Evolutionary conservation across 2,797 vertebrate species (phyloP).

Genomic region (Micromesistius poutassou): DNA sequence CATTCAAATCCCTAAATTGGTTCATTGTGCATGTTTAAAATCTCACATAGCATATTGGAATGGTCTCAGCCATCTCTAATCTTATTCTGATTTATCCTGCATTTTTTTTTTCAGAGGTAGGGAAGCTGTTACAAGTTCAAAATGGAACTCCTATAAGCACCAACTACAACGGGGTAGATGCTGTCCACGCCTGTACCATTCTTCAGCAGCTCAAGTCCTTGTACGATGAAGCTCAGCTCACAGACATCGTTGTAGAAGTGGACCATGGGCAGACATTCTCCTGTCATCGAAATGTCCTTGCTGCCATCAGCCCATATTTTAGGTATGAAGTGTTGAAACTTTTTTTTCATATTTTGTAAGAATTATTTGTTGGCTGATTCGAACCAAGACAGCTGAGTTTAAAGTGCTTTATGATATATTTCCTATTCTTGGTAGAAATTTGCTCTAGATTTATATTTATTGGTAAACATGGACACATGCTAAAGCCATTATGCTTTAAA

Average conservation of each 20-base stretch:
- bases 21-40: not conserved
- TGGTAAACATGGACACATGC: not conserved
- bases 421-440: not conserved
- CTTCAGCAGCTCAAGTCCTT: constrained; percentile 96
- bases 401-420: not conserved
- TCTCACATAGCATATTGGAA: not conserved
- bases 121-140: constrained; percentile 92
- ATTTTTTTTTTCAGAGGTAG: constrained; percentile 78
- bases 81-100: not conserved
- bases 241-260: constrained; percentile 97
- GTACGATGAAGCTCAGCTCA: constrained; percentile 97
- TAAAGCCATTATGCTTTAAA: too few relatives aligned
- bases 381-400: not conserved
- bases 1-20: not conserved
- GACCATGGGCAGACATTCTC: constrained; percentile 96
- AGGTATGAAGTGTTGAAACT: constrained; percentile 73
- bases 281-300: constrained; percentile 97
- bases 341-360: not conserved
- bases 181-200: constrained; percentile 92
- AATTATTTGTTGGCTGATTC: not conserved
- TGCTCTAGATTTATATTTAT: not conserved
- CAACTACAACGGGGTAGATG: constrained; percentile 88
- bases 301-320: constrained; percentile 99
- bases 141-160: constrained; percentile 87
- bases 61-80: not conserved